Conservation (phyloP, 1,140 invertebrate genomes). For the Hylaeus anthracinus region DNA sequence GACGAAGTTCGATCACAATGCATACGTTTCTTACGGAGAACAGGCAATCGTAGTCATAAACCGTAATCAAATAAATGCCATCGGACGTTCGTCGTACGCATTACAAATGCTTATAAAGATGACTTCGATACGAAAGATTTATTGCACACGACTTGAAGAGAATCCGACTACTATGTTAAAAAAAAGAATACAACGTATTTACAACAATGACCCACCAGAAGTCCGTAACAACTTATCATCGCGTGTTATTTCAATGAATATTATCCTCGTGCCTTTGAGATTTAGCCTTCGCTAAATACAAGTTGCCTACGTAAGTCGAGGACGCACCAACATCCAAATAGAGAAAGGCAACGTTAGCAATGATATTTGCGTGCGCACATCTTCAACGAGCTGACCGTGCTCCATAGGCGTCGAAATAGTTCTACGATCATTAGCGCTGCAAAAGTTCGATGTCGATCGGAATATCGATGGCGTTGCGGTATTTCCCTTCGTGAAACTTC, state of each 20-base stretch:
- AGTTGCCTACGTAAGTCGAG: background rate
- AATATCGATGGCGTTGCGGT: background rate
- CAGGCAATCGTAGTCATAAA: no score
- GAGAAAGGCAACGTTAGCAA: background rate
- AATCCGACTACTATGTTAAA: no score
- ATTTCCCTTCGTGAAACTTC: conserved; percentile 8
- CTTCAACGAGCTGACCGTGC: background rate
- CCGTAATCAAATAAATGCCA: no score
- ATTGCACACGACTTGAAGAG: background rate
- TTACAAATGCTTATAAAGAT: no score
- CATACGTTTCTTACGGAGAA: no score
- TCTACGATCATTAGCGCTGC: no score
- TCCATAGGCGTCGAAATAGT: background rate
- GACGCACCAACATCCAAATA: no score
- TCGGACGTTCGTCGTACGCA: no score
- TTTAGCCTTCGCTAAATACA: background rate
- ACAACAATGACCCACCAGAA: background rate
- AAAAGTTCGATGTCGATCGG: background rate
- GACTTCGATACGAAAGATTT: background rate
- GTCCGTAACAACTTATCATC: background rate
- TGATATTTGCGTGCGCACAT: no score
- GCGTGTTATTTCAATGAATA: background rate
- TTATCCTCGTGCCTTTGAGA: background rate
- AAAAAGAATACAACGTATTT: background rate
- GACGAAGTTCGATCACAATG: no score